Evolutionary conservation across 2,113 vertebrate genomes (phyloP), one percentile per base, ranked within the genome.

Genomic region (Ictalurus furcatus): DNA sequence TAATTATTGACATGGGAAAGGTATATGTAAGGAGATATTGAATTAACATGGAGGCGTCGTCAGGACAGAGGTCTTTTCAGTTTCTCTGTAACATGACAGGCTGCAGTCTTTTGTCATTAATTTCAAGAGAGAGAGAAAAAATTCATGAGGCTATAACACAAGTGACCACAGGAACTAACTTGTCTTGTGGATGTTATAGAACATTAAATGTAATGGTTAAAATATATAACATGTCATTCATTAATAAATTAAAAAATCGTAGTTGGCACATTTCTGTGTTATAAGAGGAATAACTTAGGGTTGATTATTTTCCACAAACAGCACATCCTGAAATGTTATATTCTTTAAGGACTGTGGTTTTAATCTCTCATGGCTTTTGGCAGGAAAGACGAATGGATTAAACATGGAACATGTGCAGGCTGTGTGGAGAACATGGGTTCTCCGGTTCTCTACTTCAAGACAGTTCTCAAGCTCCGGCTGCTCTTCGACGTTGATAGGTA

Each of bases 401-500:
- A 95, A 90, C 95, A 96, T 0, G 95, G 95, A 0, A 89, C 84
- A 0, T 95, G 94, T 74, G 95, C 95, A 0, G 95, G 92, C 0
- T 96, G 95, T 48, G 93, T 93, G 0, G 95, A 96, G 63, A 94
- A 92, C 21, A 85, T 96, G 85, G 94, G 95, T 85, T 95, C 95
- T 37, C 95, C 96, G 0, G 67, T 91, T 0, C 91, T 80, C 63
- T 96, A 95, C 87, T 96, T 96, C 84, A 91, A 93, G 86, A 87
- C 89, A 11, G 91, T 92, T 34, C 93, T 96, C 28, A 94, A 94
- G 84, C 94, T 96, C 0, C 88, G 92, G 25, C 25, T 40, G 23
- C 92, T 0, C 65, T 95, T 93, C 3, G 44, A 94, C n/a, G 52
- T 96, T 30, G 89, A 94, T 28, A 85, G 52, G 96, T 95, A n/a